A percentile compares a stretch with the other conserved stretches of the same genome.
These are phyloP conservation scores for Drosophila fulvimacula DNA, from an alignment of 2,888 invertebrate species.

Conservation along the genomic window DNA sequence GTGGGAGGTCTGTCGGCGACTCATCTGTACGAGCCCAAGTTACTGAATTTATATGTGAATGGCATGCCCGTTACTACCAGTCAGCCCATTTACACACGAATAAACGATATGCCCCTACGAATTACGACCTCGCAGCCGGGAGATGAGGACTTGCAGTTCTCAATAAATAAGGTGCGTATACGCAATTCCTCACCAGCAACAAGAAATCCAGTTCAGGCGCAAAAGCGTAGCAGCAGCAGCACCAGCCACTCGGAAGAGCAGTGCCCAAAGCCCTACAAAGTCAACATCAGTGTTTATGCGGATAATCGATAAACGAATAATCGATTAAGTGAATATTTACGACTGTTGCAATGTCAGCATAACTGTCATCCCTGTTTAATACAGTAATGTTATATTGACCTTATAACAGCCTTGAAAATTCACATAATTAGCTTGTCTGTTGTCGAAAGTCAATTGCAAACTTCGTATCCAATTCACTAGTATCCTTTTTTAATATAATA, in stretches of 20 bases:
- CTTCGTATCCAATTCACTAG: conserved; percentile 9
- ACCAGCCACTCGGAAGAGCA: conserved; percentile 1
- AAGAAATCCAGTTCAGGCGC: background rate
- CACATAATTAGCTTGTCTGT: background rate
- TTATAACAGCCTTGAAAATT: conserved; percentile 14
- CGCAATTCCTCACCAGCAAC: conserved; percentile 21
- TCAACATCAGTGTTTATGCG: conserved; percentile 77
- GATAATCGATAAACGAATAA: conserved; percentile 60
- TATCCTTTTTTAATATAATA: conserved; percentile 8
- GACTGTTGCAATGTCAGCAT: conserved; percentile 22
- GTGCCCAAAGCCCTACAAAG: conserved; percentile 51
- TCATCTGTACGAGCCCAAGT: conserved; percentile 42
- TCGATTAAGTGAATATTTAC: conserved; percentile 1
- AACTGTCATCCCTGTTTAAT: conserved; percentile 6
- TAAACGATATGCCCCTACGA: conserved; percentile 65
- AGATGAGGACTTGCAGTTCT: conserved; percentile 41
- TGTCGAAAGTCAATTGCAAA: conserved; percentile 8
- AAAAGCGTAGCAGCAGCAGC: background rate
- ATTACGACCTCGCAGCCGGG: conserved; percentile 53
- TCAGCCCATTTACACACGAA: conserved; percentile 46
- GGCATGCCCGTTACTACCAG: conserved; percentile 24
- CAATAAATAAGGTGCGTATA: conserved; percentile 46
- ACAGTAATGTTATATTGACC: conserved; percentile 13
- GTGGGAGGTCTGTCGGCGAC: conserved; percentile 16
- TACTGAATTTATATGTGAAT: conserved; percentile 47